Conservation (phyloP, 2,888 invertebrate species). For the Drosophila lacicola region DNA sequence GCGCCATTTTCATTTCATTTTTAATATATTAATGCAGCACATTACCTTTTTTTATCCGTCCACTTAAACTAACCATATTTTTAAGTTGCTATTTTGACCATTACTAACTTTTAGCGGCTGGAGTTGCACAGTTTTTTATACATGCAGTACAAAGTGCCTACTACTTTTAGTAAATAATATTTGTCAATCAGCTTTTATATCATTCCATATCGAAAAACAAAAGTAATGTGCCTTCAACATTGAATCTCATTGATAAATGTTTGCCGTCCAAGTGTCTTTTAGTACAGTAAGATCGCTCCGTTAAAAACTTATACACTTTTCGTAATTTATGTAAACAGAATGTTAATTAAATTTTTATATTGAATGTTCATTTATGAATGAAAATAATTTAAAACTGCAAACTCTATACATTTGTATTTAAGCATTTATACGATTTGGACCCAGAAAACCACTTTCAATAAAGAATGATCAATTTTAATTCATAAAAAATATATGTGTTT, state of each 20-base stretch:
- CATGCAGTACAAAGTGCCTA: slow-evolving; percentile 60
- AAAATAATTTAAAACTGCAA: slow-evolving; percentile 38
- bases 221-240: slow-evolving; percentile 58
- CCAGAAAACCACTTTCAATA: slow-evolving; percentile 38
- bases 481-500: neutral
- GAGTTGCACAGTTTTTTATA: slow-evolving; percentile 25
- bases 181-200: slow-evolving; percentile 22
- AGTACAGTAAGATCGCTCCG: slow-evolving; percentile 50
- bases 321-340: slow-evolving; percentile 22
- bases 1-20: slow-evolving; percentile 26
- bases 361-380: slow-evolving; percentile 13
- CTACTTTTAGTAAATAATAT: slow-evolving; percentile 24
- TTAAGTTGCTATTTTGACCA: slow-evolving; percentile 34
- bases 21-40: slow-evolving; percentile 11
- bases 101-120: slow-evolving; percentile 47
- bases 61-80: slow-evolving; percentile 56
- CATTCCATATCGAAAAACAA: slow-evolving; percentile 23
- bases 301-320: slow-evolving; percentile 45
- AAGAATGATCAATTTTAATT: neutral
- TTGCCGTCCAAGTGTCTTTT: slow-evolving; percentile 70
- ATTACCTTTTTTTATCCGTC: slow-evolving; percentile 26
- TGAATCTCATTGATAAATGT: slow-evolving; percentile 36
- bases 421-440: slow-evolving; percentile 35
- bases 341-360: slow-evolving; percentile 1
- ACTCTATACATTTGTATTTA: slow-evolving; percentile 58